Evolutionary conservation across 2,113 vertebrate species (phyloP), one percentile per base, ranked within the genome.

Genomic region (Calyptomena viridis): DNA sequence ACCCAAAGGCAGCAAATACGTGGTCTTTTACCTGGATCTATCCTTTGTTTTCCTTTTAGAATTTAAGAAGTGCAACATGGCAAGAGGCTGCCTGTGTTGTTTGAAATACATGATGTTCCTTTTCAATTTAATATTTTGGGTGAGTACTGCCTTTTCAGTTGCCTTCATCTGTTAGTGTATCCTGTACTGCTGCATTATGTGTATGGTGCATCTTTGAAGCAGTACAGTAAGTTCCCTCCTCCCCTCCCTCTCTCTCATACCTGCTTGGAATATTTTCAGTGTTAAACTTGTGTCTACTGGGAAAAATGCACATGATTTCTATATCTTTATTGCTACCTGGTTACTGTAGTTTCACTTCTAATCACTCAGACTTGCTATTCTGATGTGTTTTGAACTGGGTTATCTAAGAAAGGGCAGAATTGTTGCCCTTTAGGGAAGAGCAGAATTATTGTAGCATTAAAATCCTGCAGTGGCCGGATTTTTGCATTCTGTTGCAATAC

Each of bases 21-120:
- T 99, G 94, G 99, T 99, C 95, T 99, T 99, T 99, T 99, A 99
- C 98, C 99, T 99, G 99, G 99, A 99, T 98, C 98, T 99, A 98
- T 99, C 99, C 94, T 99, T 99, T 99, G 99, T 99, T 98, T 99
- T 99, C 98, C 99, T 99, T 98, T 98, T 99, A 99, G 99, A 99
- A 98, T 99, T 99, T 98, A 99, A 99, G 99, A 99, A 99, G 99
- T 99, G 98, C 99, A 99, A 99, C 99, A 99, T 99, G 99, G 99
- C 99, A 93, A 98, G 99, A 95, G 99, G 99, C 98, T 99, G 99
- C 97, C 98, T 99, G 92, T 99, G 99, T 98, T 99, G 99, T 98
- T 98, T 99, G 98, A 99, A 99, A 98, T 99, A 99, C 97, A 97
- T 98, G 98, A 99, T 99, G 99, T 99, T 99, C 98, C 97, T 99